Evolutionary conservation across 1,140 invertebrate genomes (phyloP).

Genomic region (Drosophila micromelanica): DNA sequence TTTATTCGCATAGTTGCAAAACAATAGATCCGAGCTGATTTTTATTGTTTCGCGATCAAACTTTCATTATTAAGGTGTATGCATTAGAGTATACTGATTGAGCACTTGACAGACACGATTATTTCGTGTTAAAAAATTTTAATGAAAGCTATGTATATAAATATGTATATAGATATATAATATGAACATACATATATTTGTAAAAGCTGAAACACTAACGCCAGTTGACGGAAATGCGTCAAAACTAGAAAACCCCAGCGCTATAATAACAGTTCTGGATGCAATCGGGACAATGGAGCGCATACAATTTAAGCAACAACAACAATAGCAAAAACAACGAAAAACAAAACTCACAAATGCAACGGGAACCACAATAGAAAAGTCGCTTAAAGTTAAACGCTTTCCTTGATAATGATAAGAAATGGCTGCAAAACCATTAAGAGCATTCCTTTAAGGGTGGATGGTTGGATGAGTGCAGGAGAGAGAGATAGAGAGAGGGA

Average conservation of each 20-base stretch:
- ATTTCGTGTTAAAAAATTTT: too few species aligned
- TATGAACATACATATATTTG: neutral
- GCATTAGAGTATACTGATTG: too few species aligned
- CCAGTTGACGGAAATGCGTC: slow-evolving; percentile 28
- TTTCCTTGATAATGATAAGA: slow-evolving; percentile 60
- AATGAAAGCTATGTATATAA: too few species aligned
- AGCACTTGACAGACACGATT: too few species aligned
- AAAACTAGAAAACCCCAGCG: slow-evolving; percentile 15
- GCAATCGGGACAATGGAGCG: slow-evolving; percentile 29
- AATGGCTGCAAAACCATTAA: slow-evolving; percentile 51
- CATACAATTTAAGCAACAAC: slow-evolving; percentile 17
- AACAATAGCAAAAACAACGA: slow-evolving; percentile 1
- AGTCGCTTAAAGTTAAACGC: slow-evolving; percentile 57
- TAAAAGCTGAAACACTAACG: neutral
- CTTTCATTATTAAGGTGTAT: too few species aligned
- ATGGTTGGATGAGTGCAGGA: slow-evolving; percentile 19
- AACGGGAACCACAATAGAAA: slow-evolving; percentile 43
- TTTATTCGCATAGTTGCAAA: too few species aligned
- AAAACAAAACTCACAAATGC: slow-evolving; percentile 16
- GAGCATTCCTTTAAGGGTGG: slow-evolving; percentile 40
- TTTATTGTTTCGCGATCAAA: too few species aligned
- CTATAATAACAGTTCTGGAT: slow-evolving; percentile 1
- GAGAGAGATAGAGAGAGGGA: neutral
- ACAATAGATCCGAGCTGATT: too few species aligned
- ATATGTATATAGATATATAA: neutral